Base-by-base conservation (phyloP, 1,140 invertebrate species). In the Macrobrachium nipponense region DNA sequence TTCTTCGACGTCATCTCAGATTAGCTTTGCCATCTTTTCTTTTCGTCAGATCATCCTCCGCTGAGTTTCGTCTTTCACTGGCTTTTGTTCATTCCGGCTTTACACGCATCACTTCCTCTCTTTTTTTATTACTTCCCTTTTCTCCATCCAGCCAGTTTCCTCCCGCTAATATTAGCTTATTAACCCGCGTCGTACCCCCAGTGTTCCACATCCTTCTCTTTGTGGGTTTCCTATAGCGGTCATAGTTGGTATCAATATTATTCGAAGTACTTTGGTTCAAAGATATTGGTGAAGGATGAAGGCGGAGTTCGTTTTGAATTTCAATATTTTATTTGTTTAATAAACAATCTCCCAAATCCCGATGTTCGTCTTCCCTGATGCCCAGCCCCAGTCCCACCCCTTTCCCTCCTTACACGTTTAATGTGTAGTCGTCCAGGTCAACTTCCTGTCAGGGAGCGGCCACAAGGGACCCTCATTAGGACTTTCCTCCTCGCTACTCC, bases 61-160 rank as follows among this genome's bases (percentile, higher is more conserved):
- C 5, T 11, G 15, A 43, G 20, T 27, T 60, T 36, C 20, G 14
- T 36, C 12, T 79, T 36, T 64, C 58, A 36, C 17, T 14, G 14
- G 23, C 27, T 79, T 62, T n/a, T 36, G 27, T 64, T 18, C 51
- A n/a, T 51, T 51, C 43, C 44, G 18, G 20, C 15, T 76, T 51
- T 44, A n/a, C 44, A 15, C 44, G 11, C 44, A 15, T 44, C 51
- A n/a, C 73, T 76, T 18, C 44, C 43, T 62, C 23, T 79, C 77
- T 62, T 64, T 76, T 51, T 44, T 51, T 76, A 43, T 23, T n/a
- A 17, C 73, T 59, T 51, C 44, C 51, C 17, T 51, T 23, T 23
- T 76, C 51, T 44, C 43, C 44, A 14, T 76, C 73, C 51, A 17
- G 12, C 73, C 73, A 43, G 36, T 59, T 43, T 51, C 73, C 73